Conservation (phyloP, 1,140 invertebrate species). For the Epicauta chinensis region DNA sequence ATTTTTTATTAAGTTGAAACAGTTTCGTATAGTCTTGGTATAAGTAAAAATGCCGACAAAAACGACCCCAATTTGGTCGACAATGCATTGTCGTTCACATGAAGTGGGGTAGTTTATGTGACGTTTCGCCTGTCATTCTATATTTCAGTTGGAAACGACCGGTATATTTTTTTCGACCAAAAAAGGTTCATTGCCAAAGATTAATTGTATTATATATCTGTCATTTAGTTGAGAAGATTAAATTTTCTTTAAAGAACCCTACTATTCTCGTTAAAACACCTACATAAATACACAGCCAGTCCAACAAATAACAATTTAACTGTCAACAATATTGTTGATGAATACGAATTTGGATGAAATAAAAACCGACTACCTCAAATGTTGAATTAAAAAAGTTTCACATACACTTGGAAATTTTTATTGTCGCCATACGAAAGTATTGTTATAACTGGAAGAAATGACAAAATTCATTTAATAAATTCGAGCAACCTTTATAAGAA, state of each 20-base stretch:
- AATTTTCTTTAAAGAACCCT: conserved; percentile 17
- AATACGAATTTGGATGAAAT: too few relatives aligned
- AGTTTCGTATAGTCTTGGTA: too few relatives aligned
- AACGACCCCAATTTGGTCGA: conserved; percentile 6
- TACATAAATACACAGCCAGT: conserved; percentile 9
- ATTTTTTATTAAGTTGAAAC: too few relatives aligned
- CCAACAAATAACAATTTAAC: conserved; percentile 4
- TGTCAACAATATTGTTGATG: not conserved
- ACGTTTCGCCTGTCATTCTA: conserved; percentile 15
- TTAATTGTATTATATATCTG: conserved; percentile 19
- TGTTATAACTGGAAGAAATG: too few relatives aligned
- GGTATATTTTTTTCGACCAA: conserved; percentile 9
- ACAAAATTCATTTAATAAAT: too few relatives aligned
- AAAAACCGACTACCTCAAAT: too few relatives aligned
- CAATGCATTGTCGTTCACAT: conserved; percentile 13
- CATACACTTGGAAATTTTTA: too few relatives aligned
- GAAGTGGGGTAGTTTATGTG: conserved; percentile 16
- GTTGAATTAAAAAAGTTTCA: too few relatives aligned
- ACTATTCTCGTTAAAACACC: conserved; percentile 12
- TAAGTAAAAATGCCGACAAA: conserved; percentile 10
- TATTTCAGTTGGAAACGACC: conserved; percentile 9
- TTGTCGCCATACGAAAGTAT: too few relatives aligned
- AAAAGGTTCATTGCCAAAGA: conserved; percentile 14
- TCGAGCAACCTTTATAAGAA: too few relatives aligned
- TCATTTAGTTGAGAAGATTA: conserved; percentile 15